phyloP scores from a whole-genome alignment of 1,140 invertebrate species.

The Lysiphlebus fabarum region DNA sequence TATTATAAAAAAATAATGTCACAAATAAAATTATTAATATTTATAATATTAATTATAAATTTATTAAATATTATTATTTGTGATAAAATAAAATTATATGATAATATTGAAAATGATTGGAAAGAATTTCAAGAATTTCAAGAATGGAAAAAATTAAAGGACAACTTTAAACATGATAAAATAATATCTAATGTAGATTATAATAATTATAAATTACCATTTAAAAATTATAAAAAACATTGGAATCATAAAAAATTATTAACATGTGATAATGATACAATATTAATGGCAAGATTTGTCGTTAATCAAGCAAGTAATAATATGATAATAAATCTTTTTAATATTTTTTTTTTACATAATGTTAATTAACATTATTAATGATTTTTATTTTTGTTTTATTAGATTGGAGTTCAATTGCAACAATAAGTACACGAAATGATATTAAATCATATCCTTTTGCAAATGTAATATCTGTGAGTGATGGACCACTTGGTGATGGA shows the following conservation, averaged over 20 bases:
- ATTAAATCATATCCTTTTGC: slow-evolving; percentile 70
- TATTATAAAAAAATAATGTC: no score
- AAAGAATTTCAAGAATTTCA: slow-evolving; percentile 22
- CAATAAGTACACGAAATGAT: slow-evolving; percentile 63
- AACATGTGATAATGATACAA: slow-evolving; percentile 38
- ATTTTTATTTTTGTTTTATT: slow-evolving; percentile 28
- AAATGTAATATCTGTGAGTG: slow-evolving; percentile 71
- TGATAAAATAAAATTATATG: no score
- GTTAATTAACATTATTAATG: background rate
- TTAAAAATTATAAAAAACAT: background rate
- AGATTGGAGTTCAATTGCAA: slow-evolving; percentile 74
- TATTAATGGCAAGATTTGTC: slow-evolving; percentile 57
- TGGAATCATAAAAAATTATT: background rate
- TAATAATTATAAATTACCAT: slow-evolving; percentile 9
- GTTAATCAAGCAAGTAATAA: slow-evolving; percentile 54
- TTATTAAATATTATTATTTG: no score
- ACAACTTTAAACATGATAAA: slow-evolving; percentile 2
- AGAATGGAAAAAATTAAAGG: slow-evolving; percentile 26
- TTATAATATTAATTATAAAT: no score
- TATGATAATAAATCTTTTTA: slow-evolving; percentile 15
- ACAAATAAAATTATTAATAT: no score
- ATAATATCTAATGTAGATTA: slow-evolving; percentile 10
- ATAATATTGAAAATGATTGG: slow-evolving; percentile 10
- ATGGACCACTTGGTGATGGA: slow-evolving; percentile 66
- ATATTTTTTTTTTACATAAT: slow-evolving; percentile 3